Evolutionary conservation across 2,113 vertebrate species (phyloP).

Genomic region (Dicrurus megarhynchus): DNA sequence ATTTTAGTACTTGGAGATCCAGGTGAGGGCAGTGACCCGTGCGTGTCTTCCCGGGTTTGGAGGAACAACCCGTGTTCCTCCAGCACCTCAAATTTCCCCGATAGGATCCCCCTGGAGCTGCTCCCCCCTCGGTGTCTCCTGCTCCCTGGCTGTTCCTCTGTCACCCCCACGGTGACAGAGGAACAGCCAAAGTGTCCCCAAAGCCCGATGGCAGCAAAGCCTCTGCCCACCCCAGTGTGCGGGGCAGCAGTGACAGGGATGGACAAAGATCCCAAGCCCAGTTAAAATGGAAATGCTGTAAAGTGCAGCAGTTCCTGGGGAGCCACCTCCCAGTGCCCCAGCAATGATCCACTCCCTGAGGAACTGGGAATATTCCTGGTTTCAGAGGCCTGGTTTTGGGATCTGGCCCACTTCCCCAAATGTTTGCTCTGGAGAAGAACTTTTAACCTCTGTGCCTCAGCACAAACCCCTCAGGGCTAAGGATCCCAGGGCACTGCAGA

Average conservation of each 20-base stretch:
- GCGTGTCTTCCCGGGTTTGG: not conserved
- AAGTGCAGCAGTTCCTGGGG: not conserved
- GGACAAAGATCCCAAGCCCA: not conserved
- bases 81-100: not conserved
- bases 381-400: not conserved
- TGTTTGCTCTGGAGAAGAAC: not conserved
- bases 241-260: fast-evolving
- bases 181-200: too few relatives aligned
- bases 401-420: fast-evolving
- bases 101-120: not conserved
- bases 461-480: not conserved
- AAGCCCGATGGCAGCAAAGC: not conserved
- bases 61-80: not conserved
- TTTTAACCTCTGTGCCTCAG: not conserved
- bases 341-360: not conserved
- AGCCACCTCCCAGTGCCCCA: not conserved
- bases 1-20: fast-evolving
- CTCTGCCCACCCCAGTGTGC: not conserved
- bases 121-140: not conserved
- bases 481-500: not conserved
- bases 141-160: not conserved
- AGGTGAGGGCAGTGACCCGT: fast-evolving
- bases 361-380: not conserved
- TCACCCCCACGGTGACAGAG: fast-evolving
- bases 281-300: not conserved